Base-by-base conservation (phyloP, 2,113 vertebrate genomes). In the Hippolais icterina region DNA sequence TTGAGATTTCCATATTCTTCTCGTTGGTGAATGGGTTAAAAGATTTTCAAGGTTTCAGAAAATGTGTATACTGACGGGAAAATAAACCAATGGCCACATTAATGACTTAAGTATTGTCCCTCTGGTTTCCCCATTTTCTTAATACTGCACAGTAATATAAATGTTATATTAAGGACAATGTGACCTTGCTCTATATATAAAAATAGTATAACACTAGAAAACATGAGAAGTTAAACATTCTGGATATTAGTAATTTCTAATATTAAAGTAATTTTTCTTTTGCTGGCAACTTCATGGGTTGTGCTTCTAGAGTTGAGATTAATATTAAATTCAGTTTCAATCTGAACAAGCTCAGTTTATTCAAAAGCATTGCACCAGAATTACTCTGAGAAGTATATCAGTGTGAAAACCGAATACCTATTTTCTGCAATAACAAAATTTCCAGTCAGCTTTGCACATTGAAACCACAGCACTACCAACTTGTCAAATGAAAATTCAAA, bases 281-380 rank as follows among this genome's bases (percentile, higher is more conserved):
- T 76, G 4, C 47, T 86, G 70, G 46, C 23, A 88, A 50, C 64
- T 88, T 92, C 68, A 83, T 23, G 60, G 29, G 23, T 93, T 90
- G 13, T 24, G 33, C 35, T 83, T 90, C 47, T 80, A 22, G 33
- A 86, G 19, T 15, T 83, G 29, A 80, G 21, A 27, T 78, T 63
- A 93, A 63, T 90, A 89, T 70, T 86, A 83, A 80, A 94, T 71
- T 90, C 24, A 33, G 39, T 65, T 92, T 81, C 57, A 80, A 59
- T 81, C 52, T 23, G 47, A 89, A 86, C 37, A 86, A 78, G n/a
- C 11, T 71, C 47, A 78, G 15, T 27, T 86, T 92, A 64, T 95
- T 66, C 39, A 50, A 47, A 83, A 92, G 8, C 42, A 61, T 86
- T 81, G n/a, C 10, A 17, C 6, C 39, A 69, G 42, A 76, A 88